Evolutionary conservation across 2,113 vertebrate species (phyloP), one percentile per base, ranked within the genome.

Genomic region (Microtus oregoni): DNA sequence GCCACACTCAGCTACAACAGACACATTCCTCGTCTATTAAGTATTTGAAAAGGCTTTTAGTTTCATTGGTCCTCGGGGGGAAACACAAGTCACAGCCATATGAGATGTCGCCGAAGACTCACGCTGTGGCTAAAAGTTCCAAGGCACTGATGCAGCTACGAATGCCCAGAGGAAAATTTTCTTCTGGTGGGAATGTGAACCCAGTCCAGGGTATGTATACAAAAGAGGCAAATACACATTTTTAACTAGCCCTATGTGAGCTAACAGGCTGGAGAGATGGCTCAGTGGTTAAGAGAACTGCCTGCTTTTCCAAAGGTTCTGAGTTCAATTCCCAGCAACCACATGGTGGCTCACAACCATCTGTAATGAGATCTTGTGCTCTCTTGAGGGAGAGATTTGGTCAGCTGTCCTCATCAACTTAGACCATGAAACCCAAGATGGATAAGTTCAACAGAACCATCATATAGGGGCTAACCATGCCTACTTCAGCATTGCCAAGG

Each of bases 401-500:
- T 58, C 58, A 58, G 19, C 20, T 19, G 0, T 58, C 19, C 58
- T 58, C 58, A 58, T 7, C 58, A 58, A 2, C 58, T 58, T 58
- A 58, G 58, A 58, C 19, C 58, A 20, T 58, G 58, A 58, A 58
- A 1, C 58, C 58, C 58, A 58, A 58, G 6, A 58, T 58, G 58
- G 58, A 58, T 1, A 20, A 20, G 58, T 58, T 20, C 58, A 20
- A 58, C 55, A 58, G 55, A 58, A 58, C 55, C 6, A 0, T 5
- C 58, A 20, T 7, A 20, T 58, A 58, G 5, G 0, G 6, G 58
- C 58, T 58, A 0, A 0, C 6, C 19, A 58, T 58, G 58, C 58
- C 1, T 20, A 19, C 58, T 58, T 58, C 19, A 20, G 19, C 58
- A 58, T 0, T 58, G 58, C 58, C 58, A 58, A 19, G 19, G 58